Base-by-base conservation (phyloP, 1,140 invertebrate species). In the Dufourea novaeangliae region DNA sequence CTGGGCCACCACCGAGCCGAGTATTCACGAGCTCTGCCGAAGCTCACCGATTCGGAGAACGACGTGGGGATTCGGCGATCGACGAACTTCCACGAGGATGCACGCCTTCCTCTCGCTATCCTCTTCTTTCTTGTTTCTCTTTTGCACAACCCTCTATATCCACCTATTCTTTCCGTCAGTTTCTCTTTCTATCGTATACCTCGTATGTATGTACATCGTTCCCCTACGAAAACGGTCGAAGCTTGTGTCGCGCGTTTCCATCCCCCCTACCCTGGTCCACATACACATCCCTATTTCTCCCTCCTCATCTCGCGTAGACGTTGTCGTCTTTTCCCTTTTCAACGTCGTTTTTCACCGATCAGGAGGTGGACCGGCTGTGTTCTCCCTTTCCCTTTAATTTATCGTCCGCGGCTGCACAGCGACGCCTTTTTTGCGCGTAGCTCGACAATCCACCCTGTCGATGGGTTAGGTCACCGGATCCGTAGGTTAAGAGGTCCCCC, bases 21-120 rank as follows among this genome's bases (percentile, higher is more conserved):
- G 72, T 66, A 84, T 85, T 80, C 75, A 88, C 89, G 90, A 90
- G 85, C 76, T 78, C 34, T 54, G 84, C 69, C 89, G 89, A 88
- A 84, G 68, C 79, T 44, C 63, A 68, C 79, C 87, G 87, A 87
- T 82, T 75, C 80, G 44, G 41, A 39, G 59, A 79, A 37, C 69
- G 74, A 82, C 44, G 61, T 73, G 66, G 79, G 66, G 77, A 81
- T 85, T 80, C 70, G 78, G 59, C 84, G 84, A 90, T 88, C 87
- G 85, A 87, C 88, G 83, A 88, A 89, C 85, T 83, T 80, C 76
- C 82, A 82, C 78, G 79, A 72, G 78, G 72, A 80, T 62, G 74
- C 64, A 50, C 37, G 52, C 69, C 56, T 72, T 52, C 63, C 34
- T 7, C 20, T 50, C 5, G 4, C 46, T 50, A 17, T 50, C 20